Conservation (phyloP, 2,113 vertebrate species). For the Cathartes aura region DNA sequence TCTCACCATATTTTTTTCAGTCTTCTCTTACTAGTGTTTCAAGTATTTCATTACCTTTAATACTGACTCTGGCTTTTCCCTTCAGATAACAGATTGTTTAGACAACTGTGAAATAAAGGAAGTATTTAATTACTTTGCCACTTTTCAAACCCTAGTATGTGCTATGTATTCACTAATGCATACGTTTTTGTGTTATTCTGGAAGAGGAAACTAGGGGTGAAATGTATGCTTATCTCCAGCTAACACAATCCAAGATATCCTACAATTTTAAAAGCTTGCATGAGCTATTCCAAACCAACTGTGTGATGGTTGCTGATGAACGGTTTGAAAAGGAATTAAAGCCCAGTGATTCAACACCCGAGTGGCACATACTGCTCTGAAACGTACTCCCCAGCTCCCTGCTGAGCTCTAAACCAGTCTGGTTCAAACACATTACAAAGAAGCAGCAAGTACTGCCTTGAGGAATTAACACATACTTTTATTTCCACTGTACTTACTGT, state of each 20-base stretch:
- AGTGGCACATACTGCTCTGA: not conserved
- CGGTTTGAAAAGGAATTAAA: not conserved
- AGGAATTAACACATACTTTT: not conserved
- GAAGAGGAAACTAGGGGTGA: not conserved
- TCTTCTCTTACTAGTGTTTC: not conserved
- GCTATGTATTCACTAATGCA: not conserved
- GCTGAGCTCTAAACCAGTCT: not conserved
- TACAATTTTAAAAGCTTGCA: not conserved
- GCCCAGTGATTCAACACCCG: not conserved
- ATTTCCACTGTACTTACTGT: not conserved
- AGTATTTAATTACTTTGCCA: conserved; percentile 52
- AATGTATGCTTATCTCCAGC: conserved; percentile 37
- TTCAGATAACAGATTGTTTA: conserved; percentile 52
- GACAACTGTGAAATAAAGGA: conserved; percentile 51
- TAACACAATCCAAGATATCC: conserved; percentile 28
- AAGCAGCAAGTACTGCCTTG: not conserved
- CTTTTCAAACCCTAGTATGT: not conserved
- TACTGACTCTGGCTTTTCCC: not conserved
- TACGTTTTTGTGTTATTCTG: conserved; percentile 4
- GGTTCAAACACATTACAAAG: not conserved
- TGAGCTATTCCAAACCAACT: conserved; percentile 4
- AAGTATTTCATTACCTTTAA: conserved; percentile 42
- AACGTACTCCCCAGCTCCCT: not conserved
- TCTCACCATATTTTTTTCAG: conserved; percentile 43
- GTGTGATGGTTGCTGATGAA: not conserved